Base-by-base conservation (phyloP, 2,888 invertebrate genomes). In the Omphaloscelis lunosa region DNA sequence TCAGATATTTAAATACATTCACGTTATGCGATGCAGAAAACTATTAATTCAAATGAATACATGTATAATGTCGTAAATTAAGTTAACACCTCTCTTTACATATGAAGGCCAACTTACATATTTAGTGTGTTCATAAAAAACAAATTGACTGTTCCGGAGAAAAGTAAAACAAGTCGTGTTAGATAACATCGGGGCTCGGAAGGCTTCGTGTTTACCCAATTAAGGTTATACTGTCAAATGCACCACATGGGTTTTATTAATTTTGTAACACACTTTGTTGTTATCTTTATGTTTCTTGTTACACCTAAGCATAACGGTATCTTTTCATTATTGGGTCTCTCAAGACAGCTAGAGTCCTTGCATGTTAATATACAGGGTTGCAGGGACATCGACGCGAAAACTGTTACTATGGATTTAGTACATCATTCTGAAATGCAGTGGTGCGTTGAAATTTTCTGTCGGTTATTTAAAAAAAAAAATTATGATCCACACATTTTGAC, bases 1-100 rank as follows among this genome's bases (percentile, higher is more conserved):
- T 59, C 61, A 83, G 59, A 17, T 84, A 83, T 86, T 86, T 39
- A 75, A 75, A 86, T 79, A 5, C 51, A 84, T 86, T 84, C 79
- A 72, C 59, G 79, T 61, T 34, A 74, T 48, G 41, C 62, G 48
- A 58, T 62, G 56, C 59, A 72, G 56, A 75, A 59, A 41, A 84
- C 45, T 3, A 75, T 72, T 86, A 86, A 86, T 86, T 84, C 56
- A 69, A 75, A 79, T 86, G 27, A 56, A 78, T 74, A 67, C 72
- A 72, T 59, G 45, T 27, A 39, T 69, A 69, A 59, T 72, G 72
- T 86, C 62, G 66, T 84, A 86, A 84, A 84, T 86, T 84, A 59
- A 59, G 27, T 74, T 84, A 75, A 79, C 80, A 84, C 86, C 48
- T 83, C 51, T 72, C 41, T 48, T 59, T 34, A 41, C 29, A 11